These are phyloP conservation scores for Hetaerina americana DNA, from an alignment of 1,140 invertebrate genomes.

Conservation along the genomic window DNA sequence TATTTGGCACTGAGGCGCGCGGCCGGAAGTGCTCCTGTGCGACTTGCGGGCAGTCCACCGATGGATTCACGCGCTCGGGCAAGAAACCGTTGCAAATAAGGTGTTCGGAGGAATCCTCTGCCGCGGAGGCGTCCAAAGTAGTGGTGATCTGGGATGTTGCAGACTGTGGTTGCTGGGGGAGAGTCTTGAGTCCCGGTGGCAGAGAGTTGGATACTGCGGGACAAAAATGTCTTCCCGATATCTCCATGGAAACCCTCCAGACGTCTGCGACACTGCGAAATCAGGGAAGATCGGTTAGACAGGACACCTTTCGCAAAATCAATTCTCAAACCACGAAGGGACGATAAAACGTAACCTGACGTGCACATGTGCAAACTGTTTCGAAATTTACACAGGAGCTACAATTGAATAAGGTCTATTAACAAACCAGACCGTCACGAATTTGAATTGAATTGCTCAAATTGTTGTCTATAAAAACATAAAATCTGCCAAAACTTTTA, in stretches of 20 bases:
- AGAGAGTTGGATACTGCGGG: neutral
- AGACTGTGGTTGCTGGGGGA: neutral
- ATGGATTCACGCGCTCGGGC: neutral
- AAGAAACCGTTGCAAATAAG: neutral
- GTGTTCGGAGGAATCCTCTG: neutral
- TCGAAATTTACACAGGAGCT: no score
- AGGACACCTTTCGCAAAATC: no score
- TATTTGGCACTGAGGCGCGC: no score
- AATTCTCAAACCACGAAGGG: no score
- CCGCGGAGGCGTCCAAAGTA: neutral
- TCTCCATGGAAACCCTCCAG: neutral
- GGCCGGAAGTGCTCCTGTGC: neutral
- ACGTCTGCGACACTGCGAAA: neutral
- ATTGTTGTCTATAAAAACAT: no score
- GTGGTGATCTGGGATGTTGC: neutral
- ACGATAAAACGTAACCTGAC: no score
- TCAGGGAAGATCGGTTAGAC: no score
- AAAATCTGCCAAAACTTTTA: no score
- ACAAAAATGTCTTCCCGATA: neutral
- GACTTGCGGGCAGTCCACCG: neutral
- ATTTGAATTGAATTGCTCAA: no score
- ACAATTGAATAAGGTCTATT: no score
- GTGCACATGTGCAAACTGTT: no score
- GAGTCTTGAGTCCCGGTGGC: neutral
- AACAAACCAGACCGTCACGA: no score